Evolutionary conservation across 2,113 vertebrate species (phyloP).

Genomic region (Periophthalmodon schlosseri): DNA sequence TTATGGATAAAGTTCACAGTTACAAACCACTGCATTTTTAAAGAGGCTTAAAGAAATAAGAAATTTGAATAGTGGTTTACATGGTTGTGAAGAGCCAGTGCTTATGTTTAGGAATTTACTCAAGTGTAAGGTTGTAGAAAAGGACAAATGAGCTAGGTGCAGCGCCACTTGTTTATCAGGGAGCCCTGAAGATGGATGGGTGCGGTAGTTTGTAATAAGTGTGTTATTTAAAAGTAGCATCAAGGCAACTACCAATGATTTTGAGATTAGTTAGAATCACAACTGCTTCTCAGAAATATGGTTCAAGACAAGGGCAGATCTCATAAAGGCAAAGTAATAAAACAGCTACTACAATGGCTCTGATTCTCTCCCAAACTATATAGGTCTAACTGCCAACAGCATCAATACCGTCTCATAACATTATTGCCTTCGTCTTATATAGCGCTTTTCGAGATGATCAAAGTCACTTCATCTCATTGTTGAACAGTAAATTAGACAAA

Average conservation of each 20-base stretch:
- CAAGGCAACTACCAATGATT: background rate
- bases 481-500: background rate
- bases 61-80: too few relatives aligned
- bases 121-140: constrained; percentile 46
- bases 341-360: background rate
- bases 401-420: too few relatives aligned
- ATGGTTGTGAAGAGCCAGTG: background rate
- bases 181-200: constrained; percentile 8
- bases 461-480: background rate
- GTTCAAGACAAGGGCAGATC: background rate
- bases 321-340: background rate
- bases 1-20: background rate
- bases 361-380: background rate
- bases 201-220: background rate
- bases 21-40: too few relatives aligned
- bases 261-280: background rate
- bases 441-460: too few relatives aligned
- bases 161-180: background rate
- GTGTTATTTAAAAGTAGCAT: constrained; percentile 1
- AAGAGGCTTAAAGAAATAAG: too few relatives aligned
- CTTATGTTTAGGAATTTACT: constrained; percentile 60
- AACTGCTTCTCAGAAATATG: background rate
- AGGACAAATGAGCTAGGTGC: constrained; percentile 43
- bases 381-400: too few relatives aligned
- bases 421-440: too few relatives aligned